Evolutionary conservation across 1,140 invertebrate species (phyloP).

Genomic region (Papilio xuthus): DNA sequence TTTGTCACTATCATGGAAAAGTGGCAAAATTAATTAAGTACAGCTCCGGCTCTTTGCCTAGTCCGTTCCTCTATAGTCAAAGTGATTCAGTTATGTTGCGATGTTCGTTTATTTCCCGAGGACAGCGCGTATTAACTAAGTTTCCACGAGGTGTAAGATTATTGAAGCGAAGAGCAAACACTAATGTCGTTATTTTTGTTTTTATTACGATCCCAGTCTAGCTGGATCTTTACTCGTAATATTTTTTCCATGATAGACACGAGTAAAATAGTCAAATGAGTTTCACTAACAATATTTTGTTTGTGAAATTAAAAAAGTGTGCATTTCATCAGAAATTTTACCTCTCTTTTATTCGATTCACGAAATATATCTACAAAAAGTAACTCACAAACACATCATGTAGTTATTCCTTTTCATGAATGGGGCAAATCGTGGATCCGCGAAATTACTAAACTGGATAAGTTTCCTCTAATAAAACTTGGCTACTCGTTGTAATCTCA

Average conservation of each 20-base stretch:
- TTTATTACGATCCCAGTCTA: neutral
- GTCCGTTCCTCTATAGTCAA: neutral
- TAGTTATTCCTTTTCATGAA: neutral
- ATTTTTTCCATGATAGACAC: neutral
- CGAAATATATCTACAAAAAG: neutral
- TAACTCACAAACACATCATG: neutral
- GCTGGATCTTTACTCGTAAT: neutral
- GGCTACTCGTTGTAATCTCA: conserved; percentile 54
- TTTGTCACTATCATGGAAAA: too few relatives aligned
- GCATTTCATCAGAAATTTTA: too few relatives aligned
- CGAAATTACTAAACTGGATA: conserved; percentile 51
- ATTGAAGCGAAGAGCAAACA: neutral
- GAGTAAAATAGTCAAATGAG: neutral
- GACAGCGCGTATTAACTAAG: conserved; percentile 26
- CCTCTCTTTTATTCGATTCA: neutral
- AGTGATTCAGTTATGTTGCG: neutral
- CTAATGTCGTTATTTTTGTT: conserved; percentile 4
- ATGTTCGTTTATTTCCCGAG: conserved; percentile 22
- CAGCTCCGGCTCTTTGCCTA: neutral
- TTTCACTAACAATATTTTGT: neutral
- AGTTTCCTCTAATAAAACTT: conserved; percentile 72
- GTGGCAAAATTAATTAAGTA: neutral
- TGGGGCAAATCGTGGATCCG: conserved; percentile 42
- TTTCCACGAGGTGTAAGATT: conserved; percentile 24
- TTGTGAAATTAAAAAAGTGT: too few relatives aligned